Conservation (phyloP, 2,113 vertebrate genomes). For the Mobula birostris region DNA sequence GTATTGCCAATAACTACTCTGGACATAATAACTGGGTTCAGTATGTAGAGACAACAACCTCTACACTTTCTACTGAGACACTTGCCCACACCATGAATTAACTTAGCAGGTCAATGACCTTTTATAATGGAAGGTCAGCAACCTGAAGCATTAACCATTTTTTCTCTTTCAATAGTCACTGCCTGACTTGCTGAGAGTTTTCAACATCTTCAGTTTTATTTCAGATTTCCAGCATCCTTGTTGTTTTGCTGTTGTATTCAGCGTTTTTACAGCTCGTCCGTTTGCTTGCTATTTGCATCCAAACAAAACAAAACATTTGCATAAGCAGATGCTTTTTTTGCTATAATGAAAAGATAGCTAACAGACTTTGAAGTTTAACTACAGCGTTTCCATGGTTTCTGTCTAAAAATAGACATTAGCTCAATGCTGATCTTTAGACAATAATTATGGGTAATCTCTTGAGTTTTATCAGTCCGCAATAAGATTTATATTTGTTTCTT, state of each 20-base stretch:
- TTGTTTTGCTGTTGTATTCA: too few species aligned
- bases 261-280: background rate
- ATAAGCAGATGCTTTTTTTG: slow-evolving; percentile 3
- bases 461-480: background rate
- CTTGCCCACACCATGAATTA: background rate
- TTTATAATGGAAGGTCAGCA: too few species aligned
- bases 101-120: too few species aligned
- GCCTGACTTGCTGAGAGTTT: too few species aligned
- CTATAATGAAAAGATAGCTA: slow-evolving; percentile 32
- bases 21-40: background rate
- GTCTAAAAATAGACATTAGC: slow-evolving; percentile 18
- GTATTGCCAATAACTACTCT: too few species aligned
- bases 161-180: too few species aligned
- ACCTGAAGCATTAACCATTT: too few species aligned
- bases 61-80: background rate
- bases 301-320: slow-evolving; percentile 23
- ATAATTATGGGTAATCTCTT: slow-evolving; percentile 3
- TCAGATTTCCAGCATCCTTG: too few species aligned
- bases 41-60: background rate
- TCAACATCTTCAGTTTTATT: too few species aligned
- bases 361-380: slow-evolving; percentile 24
- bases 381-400: slow-evolving; percentile 34
- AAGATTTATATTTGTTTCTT: slow-evolving; percentile 25
- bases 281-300: slow-evolving; percentile 25
- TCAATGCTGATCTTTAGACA: slow-evolving; percentile 23